phyloP scores from a whole-genome alignment of 2,888 invertebrate genomes.

The Macrosiphum euphorbiae region DNA sequence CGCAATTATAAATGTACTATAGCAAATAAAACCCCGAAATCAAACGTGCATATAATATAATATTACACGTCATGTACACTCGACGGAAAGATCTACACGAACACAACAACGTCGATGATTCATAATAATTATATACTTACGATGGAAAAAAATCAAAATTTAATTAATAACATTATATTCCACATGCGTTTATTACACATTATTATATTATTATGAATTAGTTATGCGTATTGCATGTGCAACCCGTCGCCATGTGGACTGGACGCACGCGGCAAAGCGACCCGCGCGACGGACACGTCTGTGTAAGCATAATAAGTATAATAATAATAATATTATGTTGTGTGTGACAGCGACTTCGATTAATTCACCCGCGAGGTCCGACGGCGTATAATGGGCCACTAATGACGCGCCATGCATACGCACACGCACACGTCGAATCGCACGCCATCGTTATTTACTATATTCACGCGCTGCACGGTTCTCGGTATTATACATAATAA shows the following conservation, averaged over 20 bases:
- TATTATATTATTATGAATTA: not conserved
- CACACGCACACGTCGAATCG: not conserved
- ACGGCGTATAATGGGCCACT: slow-evolving; percentile 1
- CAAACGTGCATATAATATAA: not conserved
- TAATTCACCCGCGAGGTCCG: slow-evolving; percentile 19
- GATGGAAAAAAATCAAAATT: not conserved
- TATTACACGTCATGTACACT: not conserved
- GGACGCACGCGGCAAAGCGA: not conserved
- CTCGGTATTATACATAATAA: not conserved
- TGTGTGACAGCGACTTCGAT: not conserved
- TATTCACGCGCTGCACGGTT: no score
- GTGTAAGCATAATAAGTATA: not conserved
- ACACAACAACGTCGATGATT: not conserved
- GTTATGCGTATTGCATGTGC: not conserved
- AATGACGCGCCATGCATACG: not conserved
- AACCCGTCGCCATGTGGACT: not conserved
- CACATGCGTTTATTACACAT: not conserved
- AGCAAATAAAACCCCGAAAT: not conserved
- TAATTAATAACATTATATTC: not conserved
- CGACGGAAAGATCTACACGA: not conserved
- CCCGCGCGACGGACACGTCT: not conserved
- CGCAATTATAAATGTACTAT: not conserved
- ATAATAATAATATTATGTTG: not conserved
- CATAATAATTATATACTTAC: not conserved
- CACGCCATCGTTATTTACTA: not conserved